phyloP scores from a whole-genome alignment of 2,113 vertebrate genomes.

The Electrona antarctica region DNA sequence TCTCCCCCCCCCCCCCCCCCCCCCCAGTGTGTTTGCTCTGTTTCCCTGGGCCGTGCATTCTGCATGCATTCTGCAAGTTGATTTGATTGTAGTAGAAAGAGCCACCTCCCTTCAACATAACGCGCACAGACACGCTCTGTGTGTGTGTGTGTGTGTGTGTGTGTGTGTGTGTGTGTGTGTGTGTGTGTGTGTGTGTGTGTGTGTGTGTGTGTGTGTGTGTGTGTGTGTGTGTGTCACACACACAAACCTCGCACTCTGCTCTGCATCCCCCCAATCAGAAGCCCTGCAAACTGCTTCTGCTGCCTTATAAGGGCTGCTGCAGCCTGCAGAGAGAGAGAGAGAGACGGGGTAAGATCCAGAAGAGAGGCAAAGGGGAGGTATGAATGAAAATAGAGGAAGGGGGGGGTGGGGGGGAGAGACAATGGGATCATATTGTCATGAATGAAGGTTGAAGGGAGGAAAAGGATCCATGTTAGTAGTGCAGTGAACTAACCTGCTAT shows the following conservation, averaged over 20 bases:
- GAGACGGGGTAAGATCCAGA: background rate
- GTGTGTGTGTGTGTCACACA: too few species aligned
- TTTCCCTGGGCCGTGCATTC: slow-evolving; percentile 25
- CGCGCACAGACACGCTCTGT: background rate
- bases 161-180: too few species aligned
- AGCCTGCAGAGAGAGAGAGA: slow-evolving; percentile 60
- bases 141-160: too few species aligned
- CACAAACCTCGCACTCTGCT: background rate
- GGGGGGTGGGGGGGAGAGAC: background rate
- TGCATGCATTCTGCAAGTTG: slow-evolving; percentile 20
- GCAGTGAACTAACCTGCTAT: too few species aligned
- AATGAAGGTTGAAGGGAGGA: slow-evolving; percentile 6
- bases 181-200: too few species aligned
- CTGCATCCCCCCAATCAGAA: slow-evolving; percentile 57
- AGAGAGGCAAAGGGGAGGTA: slow-evolving; percentile 35
- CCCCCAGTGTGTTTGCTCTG: slow-evolving; percentile 4
- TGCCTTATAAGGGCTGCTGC: slow-evolving; percentile 79
- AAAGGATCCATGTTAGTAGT: background rate
- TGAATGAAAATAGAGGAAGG: slow-evolving; percentile 41
- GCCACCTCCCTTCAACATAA: slow-evolving; percentile 8
- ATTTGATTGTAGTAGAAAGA: slow-evolving; percentile 37
- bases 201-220: too few species aligned
- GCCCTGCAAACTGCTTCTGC: slow-evolving; percentile 63
- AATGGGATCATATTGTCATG: slow-evolving; percentile 11
- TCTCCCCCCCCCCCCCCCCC: background rate